Percentiles rank a stretch among this genome's conserved stretches.
phyloP scores from a whole-genome alignment of 2,888 invertebrate species.

The Tromatobia lineatoria region DNA sequence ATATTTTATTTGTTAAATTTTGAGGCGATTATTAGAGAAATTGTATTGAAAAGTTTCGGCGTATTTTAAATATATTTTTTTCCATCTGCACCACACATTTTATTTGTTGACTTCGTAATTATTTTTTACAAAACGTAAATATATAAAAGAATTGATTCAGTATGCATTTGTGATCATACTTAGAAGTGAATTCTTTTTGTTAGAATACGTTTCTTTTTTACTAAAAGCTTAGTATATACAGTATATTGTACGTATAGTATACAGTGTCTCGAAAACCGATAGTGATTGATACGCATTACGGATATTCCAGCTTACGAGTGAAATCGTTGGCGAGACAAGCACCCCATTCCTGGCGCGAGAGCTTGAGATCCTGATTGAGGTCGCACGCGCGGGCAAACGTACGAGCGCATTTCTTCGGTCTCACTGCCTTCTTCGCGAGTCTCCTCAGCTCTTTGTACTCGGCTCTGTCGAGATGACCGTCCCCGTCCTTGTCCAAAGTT shows the following conservation, averaged over 20 bases:
- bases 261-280: background rate
- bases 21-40: too few species aligned
- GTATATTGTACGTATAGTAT: background rate
- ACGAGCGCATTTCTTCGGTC: conserved; percentile 95
- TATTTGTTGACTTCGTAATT: too few species aligned
- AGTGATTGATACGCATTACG: conserved; percentile 13
- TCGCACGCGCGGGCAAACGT: conserved; percentile 96
- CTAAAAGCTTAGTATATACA: background rate
- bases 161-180: too few species aligned
- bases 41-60: too few species aligned
- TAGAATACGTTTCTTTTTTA: background rate
- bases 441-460: conserved; percentile 94
- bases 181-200: too few species aligned
- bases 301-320: conserved; percentile 90
- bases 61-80: too few species aligned
- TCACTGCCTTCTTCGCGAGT: conserved; percentile 94
- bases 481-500: conserved; percentile 92
- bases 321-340: conserved; percentile 94
- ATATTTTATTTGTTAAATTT: too few species aligned
- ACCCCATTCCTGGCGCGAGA: conserved; percentile 94
- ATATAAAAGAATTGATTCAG: too few species aligned
- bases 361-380: conserved; percentile 91
- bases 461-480: conserved; percentile 91
- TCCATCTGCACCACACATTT: too few species aligned
- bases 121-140: too few species aligned